Percentiles rank a stretch among this genome's conserved stretches.
phyloP scores from a whole-genome alignment of 2,797 vertebrate genomes.

The Cheirogaleus major region DNA sequence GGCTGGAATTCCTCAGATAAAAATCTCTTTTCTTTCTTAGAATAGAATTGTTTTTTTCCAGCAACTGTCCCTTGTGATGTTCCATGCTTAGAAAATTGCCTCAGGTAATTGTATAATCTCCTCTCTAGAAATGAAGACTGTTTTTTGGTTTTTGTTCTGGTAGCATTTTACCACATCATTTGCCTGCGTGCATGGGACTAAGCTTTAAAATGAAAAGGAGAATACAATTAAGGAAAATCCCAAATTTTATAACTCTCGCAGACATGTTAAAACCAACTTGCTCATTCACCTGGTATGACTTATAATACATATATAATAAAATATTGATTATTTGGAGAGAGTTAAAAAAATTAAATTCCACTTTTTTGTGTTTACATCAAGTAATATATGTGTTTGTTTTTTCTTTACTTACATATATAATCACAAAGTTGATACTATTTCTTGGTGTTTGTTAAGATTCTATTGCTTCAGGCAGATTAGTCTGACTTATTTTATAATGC shows the following conservation, averaged over 20 bases:
- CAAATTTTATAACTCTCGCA: background rate
- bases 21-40: background rate
- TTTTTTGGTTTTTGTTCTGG: background rate
- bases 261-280: background rate
- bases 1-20: background rate
- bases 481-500: background rate
- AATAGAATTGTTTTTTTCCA: background rate
- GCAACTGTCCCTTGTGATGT: background rate
- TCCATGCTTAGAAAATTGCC: background rate
- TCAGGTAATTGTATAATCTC: background rate
- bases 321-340: background rate
- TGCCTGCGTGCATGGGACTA: background rate
- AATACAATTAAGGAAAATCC: background rate
- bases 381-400: background rate
- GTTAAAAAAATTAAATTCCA: background rate
- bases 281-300: background rate
- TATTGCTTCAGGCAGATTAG: background rate
- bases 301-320: background rate
- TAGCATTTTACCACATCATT: background rate
- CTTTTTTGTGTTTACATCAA: background rate
- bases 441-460: background rate
- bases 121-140: background rate
- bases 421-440: background rate
- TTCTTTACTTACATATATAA: background rate
- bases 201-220: conserved; percentile 52